Evolutionary conservation across 2,888 invertebrate species (phyloP).

Genomic region (Doris montereyensis): DNA sequence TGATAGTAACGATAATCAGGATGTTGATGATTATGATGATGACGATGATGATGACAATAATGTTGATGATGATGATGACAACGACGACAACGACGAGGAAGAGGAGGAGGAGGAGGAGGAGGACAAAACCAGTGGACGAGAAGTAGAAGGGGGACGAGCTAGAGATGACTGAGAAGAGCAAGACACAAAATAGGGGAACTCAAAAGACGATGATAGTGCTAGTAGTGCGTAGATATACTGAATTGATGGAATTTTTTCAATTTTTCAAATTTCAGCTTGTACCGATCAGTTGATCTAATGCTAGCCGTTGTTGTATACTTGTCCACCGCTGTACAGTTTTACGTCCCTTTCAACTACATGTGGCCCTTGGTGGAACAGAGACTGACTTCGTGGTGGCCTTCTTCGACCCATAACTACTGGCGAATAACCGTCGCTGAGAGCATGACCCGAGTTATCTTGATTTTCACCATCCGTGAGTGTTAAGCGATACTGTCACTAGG

Average conservation of each 20-base stretch:
- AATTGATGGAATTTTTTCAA: too few species aligned
- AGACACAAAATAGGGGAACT: too few species aligned
- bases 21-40: slow-evolving; percentile 32
- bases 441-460: slow-evolving; percentile 55
- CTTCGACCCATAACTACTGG: too few species aligned
- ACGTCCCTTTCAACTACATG: slow-evolving; percentile 91
- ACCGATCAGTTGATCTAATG: slow-evolving; percentile 85
- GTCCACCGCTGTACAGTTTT: slow-evolving; percentile 93
- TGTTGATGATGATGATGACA: slow-evolving; percentile 4
- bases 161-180: too few species aligned
- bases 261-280: too few species aligned
- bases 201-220: too few species aligned
- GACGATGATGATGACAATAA: slow-evolving; percentile 28
- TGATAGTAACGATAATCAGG: slow-evolving; percentile 25
- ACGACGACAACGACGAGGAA: neutral
- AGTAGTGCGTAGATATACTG: too few species aligned
- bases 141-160: neutral
- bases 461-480: slow-evolving; percentile 64
- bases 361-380: slow-evolving; percentile 80
- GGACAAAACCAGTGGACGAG: neutral
- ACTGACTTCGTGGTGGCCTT: too few species aligned
- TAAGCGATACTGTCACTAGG: neutral
- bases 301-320: slow-evolving; percentile 92
- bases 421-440: slow-evolving; percentile 47
- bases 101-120: neutral